Base-by-base conservation (phyloP, 2,113 vertebrate species). In the Dipodomys spectabilis region DNA sequence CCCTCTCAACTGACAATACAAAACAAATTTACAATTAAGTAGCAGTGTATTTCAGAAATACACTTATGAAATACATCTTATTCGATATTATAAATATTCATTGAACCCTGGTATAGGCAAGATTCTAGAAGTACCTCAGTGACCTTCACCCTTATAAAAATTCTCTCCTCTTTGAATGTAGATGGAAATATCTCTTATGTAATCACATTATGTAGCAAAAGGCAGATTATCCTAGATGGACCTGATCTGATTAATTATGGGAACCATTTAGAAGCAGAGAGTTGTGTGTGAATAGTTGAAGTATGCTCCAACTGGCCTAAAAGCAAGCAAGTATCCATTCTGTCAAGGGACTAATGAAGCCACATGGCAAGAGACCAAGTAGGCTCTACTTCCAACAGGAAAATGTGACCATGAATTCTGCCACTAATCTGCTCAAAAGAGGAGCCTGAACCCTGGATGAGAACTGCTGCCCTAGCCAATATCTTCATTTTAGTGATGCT, bases 21-120 rank as follows among this genome's bases (percentile, higher is more conserved):
- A 25, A 74, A 53, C 49, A 79, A 73, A 69, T 30, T 69, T 88
- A 84, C 1, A 94, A 62, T 16, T 64, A 30, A 89, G 39, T 53
- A 88, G 57, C 7, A 65, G 20, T 73, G 28, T 77, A 88, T 57
- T 57, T 57, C 53, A 15, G 82, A 88, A 92, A 74, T 88, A 92
- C 32, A 80, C 86, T 92, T 90, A 72, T 92, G 7, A n/a, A 91
- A 92, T 6, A 82, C 62, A 83, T 67, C 20, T 87, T 57, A 91
- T 62, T 92, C 90, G 74, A 69, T 82, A 87, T 57, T 91, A 78
- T 72, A 90, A 87, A 77, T 86, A 92, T 77, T 75, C n/a, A 30
- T 79, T 79, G 57, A 94, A 23, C n/a, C 30, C 28, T 77, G 15
- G 53, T 22, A 27, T 75, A 85, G 35, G 16, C 68, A 92, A 35